Evolutionary conservation across 2,113 vertebrate species (phyloP).

Genomic region (Condylura cristata): DNA sequence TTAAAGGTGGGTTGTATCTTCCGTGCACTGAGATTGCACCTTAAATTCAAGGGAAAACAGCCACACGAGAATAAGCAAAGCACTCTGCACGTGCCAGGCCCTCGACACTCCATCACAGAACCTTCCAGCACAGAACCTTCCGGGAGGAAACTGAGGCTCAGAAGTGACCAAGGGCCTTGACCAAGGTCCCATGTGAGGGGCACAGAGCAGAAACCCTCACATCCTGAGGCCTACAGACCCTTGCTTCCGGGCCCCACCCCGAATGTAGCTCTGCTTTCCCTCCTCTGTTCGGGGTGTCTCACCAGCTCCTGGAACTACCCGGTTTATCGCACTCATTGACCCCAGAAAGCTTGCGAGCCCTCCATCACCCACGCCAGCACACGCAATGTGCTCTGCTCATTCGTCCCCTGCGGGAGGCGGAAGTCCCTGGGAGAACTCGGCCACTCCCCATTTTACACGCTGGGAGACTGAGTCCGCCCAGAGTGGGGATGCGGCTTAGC

Average conservation of each 20-base stretch:
- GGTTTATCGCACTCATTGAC: not conserved
- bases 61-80: too few relatives aligned
- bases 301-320: not conserved
- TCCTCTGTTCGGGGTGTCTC: not conserved
- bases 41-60: not conserved
- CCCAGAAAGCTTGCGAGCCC: not conserved
- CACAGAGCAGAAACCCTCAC: not conserved
- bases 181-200: not conserved
- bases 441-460: not conserved
- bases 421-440: fast-evolving
- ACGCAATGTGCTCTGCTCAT: too few relatives aligned
- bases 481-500: not conserved
- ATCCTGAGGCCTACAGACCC: not conserved
- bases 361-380: not conserved
- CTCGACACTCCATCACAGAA: not conserved
- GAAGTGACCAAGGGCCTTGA: not conserved
- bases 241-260: not conserved
- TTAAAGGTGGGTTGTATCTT: not conserved
- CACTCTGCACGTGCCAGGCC: not conserved
- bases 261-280: not conserved
- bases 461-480: not conserved
- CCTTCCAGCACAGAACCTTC: not conserved
- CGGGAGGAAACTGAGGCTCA: conserved; percentile 29
- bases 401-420: not conserved
- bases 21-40: not conserved